Evolutionary conservation across 2,888 invertebrate genomes (phyloP).

Genomic region (Iphiclides podalirius): DNA sequence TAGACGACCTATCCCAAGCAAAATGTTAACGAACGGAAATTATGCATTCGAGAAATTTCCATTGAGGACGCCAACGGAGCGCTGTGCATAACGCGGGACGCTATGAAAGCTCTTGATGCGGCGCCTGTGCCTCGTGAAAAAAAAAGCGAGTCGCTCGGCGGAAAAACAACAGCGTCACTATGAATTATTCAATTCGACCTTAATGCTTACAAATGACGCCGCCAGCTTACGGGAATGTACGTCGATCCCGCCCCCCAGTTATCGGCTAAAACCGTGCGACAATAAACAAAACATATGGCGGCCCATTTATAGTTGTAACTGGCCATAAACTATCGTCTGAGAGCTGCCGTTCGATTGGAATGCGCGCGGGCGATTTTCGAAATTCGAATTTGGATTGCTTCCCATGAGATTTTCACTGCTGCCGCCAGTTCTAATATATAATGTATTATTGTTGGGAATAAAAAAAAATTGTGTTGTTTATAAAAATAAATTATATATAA

Average conservation of each 20-base stretch:
- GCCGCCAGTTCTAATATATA: neutral
- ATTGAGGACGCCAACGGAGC: slow-evolving; percentile 43
- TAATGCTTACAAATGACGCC: slow-evolving; percentile 62
- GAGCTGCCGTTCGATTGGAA: slow-evolving; percentile 31
- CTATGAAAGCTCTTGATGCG: slow-evolving; percentile 12
- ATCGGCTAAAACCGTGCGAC: slow-evolving; percentile 37
- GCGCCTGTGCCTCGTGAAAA: slow-evolving; percentile 39
- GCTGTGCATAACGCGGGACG: slow-evolving; percentile 48
- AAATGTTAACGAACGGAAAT: slow-evolving; percentile 29
- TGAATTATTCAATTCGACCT: slow-evolving; percentile 60
- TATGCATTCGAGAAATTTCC: slow-evolving; percentile 46
- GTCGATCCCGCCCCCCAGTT: slow-evolving; percentile 24
- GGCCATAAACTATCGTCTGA: slow-evolving; percentile 29
- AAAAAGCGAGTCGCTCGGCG: slow-evolving; percentile 45
- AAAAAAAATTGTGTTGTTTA: too few species aligned
- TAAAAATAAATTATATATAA: too few species aligned
- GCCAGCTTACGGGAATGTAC: slow-evolving; percentile 43
- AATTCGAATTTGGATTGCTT: slow-evolving; percentile 32
- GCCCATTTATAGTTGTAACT: slow-evolving; percentile 35
- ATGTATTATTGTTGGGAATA: too few species aligned
- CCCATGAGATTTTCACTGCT: slow-evolving; percentile 23
- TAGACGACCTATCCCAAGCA: slow-evolving; percentile 35
- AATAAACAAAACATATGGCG: slow-evolving; percentile 49
- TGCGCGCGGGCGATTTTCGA: slow-evolving; percentile 39
- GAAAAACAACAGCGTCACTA: slow-evolving; percentile 58